Conservation (phyloP, 2,797 vertebrate species). For the Ctenopoma kingsleyae region DNA sequence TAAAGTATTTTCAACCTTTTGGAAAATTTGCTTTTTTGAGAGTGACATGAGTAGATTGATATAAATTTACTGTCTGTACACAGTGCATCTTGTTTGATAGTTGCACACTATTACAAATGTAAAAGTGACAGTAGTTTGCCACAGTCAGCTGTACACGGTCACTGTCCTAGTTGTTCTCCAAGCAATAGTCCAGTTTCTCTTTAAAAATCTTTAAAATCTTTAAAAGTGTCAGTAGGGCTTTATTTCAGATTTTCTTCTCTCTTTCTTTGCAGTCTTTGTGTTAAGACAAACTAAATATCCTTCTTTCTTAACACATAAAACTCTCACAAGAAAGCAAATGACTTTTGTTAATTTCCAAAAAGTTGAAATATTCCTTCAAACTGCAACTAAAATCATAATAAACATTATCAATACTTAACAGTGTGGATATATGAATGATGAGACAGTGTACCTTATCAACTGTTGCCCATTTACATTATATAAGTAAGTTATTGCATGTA, state of each 20-base stretch:
- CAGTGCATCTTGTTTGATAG: too few relatives aligned
- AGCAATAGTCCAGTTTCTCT: too few relatives aligned
- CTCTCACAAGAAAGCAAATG: background rate
- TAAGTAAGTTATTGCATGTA: conserved; percentile 3
- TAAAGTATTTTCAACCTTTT: too few relatives aligned
- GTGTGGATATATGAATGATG: background rate
- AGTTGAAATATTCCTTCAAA: conserved; percentile 18
- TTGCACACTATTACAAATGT: too few relatives aligned
- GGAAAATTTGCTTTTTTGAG: too few relatives aligned
- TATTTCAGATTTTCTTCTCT: background rate
- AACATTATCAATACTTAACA: background rate
- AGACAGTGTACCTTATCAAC: background rate
- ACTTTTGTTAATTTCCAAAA: conserved; percentile 9
- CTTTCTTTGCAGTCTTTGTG: background rate
- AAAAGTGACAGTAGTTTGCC: too few relatives aligned
- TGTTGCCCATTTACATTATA: background rate
- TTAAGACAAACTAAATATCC: background rate
- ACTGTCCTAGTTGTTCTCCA: too few relatives aligned
- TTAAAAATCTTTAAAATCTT: too few relatives aligned
- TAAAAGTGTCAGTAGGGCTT: background rate
- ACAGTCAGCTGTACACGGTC: too few relatives aligned
- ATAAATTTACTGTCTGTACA: too few relatives aligned
- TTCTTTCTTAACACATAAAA: background rate
- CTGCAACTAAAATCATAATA: background rate
- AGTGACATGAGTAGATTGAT: too few relatives aligned